Base-by-base conservation (phyloP, 64 coral and sea anemone genomes). In the Dendronephthya gigantea region DNA sequence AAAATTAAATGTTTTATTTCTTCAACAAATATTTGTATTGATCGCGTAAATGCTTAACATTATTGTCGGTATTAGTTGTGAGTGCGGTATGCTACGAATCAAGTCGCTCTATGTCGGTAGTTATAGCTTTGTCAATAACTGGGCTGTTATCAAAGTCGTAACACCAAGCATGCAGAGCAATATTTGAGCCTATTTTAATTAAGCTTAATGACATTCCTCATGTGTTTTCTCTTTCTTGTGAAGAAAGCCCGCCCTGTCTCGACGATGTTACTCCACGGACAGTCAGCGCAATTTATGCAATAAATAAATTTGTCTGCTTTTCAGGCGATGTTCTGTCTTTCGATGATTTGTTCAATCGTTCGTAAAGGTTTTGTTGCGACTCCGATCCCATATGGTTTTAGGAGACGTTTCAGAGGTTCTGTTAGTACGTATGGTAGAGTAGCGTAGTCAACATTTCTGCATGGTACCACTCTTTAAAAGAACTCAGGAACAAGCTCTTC, bases 221-320 rank as follows among this genome's bases (percentile, higher is more conserved):
- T 11, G 32, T 89, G 55, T 68, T 89, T 82, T 43, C 83, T 89
- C 34, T 38, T 89, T 32, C 88, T 83, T 0, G 65, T 90, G 29
- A 28, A 36, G 23, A 84, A 90, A 4, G 83, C 83, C 52, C 88
- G 74, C 16, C 65, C 88, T 11, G 83, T 85, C 52, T 90, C 88
- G 9, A 62, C 88, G 38, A 85, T 81, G 32, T 85, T 79, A 22
- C 35, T 65, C 4, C 16, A 28, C 23, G 84, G 33, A 28, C 52
- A 38, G 29, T 39, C 55, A 30, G 25, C 41, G 11, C 41, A 45
- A 45, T 45, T 45, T 19, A 25, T 39, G 27, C n/a, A n/a, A n/a
- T n/a, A n/a, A n/a, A n/a, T n/a, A 43, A 40, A 45, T 56, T 40
- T 37, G 47, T 70, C 84, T 35, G 85, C 82, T n/a, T 45, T 40